phyloP scores from a whole-genome alignment of 2,797 vertebrate species.

The Anguilla obscura region DNA sequence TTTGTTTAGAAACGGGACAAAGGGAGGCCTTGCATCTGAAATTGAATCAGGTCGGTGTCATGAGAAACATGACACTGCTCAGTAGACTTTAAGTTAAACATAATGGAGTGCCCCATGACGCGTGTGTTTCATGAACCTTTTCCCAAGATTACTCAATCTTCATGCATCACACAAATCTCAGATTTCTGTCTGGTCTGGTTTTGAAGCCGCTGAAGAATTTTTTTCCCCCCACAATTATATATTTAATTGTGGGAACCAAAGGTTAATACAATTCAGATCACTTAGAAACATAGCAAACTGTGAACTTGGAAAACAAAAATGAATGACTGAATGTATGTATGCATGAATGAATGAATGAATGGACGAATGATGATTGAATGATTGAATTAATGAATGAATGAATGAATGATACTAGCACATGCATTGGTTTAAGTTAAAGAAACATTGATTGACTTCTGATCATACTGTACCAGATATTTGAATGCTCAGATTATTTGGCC shows the following conservation, averaged over 20 bases:
- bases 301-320: neutral
- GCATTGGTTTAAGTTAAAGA: neutral
- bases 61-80: neutral
- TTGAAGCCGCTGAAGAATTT: neutral
- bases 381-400: no score
- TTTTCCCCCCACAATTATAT: neutral
- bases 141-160: neutral
- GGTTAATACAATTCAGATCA: neutral
- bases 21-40: neutral
- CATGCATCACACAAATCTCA: neutral
- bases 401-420: no score
- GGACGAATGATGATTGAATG: no score
- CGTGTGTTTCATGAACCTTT: neutral
- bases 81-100: neutral
- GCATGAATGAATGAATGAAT: no score
- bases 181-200: neutral
- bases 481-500: neutral
- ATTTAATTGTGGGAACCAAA: neutral
- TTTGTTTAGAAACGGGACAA: neutral
- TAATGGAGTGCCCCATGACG: neutral
- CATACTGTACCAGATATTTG: neutral
- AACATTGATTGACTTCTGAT: neutral
- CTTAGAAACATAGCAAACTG: neutral
- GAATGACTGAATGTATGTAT: no score
- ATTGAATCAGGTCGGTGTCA: neutral